A percentile compares a stretch with the other conserved stretches of the same genome.
These are phyloP conservation scores for Dasysyrphus tricinctus DNA, from an alignment of 2,888 invertebrate species.

Conservation along the genomic window DNA sequence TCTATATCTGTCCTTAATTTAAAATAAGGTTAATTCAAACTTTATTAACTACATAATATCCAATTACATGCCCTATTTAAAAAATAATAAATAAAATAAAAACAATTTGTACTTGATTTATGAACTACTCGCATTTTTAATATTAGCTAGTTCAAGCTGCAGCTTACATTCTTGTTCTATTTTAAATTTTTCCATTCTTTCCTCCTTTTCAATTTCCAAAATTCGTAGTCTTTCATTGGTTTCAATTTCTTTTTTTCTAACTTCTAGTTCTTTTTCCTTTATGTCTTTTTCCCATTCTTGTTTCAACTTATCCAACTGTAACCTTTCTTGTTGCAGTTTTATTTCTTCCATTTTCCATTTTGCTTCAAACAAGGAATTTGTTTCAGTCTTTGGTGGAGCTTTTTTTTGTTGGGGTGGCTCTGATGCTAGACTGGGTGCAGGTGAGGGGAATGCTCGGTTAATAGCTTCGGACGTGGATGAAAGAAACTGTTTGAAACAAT, in stretches of 20 bases:
- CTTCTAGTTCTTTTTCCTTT: slow-evolving; percentile 26
- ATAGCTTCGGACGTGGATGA: slow-evolving; percentile 26
- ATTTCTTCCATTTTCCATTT: slow-evolving; percentile 28
- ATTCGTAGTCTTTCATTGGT: slow-evolving; percentile 35
- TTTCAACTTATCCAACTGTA: slow-evolving; percentile 17
- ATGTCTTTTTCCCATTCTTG: slow-evolving; percentile 33
- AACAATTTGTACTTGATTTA: neutral
- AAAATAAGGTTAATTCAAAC: neutral
- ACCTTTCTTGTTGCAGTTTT: slow-evolving; percentile 14
- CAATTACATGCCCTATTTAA: neutral
- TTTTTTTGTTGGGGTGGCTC: slow-evolving; percentile 14
- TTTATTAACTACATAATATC: neutral
- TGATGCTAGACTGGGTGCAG: slow-evolving; percentile 14
- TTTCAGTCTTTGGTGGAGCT: neutral
- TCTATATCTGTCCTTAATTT: neutral
- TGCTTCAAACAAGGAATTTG: neutral
- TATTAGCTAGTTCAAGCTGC: slow-evolving; percentile 10
- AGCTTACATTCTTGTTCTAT: slow-evolving; percentile 35
- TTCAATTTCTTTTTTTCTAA: slow-evolving; percentile 34
- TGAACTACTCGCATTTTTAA: neutral
- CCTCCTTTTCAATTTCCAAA: slow-evolving; percentile 39
- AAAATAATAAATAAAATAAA: neutral
- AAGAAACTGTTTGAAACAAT: slow-evolving; percentile 31
- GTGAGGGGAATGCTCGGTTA: slow-evolving; percentile 23
- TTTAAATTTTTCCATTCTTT: slow-evolving; percentile 28